Base-by-base conservation (phyloP, 2,888 invertebrate species). In the Brachypterus glaber region DNA sequence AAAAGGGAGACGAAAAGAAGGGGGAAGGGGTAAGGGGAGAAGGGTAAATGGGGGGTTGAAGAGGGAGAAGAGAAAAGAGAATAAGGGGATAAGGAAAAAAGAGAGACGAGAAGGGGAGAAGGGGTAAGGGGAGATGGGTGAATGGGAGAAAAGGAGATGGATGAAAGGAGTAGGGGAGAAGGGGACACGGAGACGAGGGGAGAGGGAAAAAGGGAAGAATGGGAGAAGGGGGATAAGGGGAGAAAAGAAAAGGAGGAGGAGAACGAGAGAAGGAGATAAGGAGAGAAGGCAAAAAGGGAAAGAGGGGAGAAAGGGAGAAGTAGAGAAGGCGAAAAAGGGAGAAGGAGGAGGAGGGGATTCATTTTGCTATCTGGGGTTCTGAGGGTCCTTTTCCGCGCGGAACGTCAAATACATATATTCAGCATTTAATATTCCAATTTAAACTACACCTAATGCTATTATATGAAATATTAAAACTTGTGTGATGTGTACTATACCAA, bases 141-240 rank as follows among this genome's bases (percentile, higher is more conserved):
- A 21, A 9, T 5, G 9, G 21, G 9, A 21, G 21, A 21, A 9
- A 21, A 21, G 21, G 9, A 9, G 21, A 21, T 5, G 9, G 21
- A 21, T 21, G 21, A 21, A 9, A 21, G 9, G 9, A 21, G 21
- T 7, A 21, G 21, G 9, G 21, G 9, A 21, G 9, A 21, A 11
- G 33, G 3, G 46, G 41, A 36, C 53, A 52, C n/a, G 33, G 13
- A 17, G 24, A 24, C 4, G 24, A 17, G 21, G 7, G 14, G 24
- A 12, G 9, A 11, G 13, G 15, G 14, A 33, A 18, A 12, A 24
- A 14, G 14, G 21, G 14, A 16, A 17, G 21, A 24, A 9, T 9
- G 17, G 13, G 11, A 11, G 21, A 14, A 16, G 24, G 21, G 24
- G 24, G 14, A 24, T 11, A 17, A 16, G 18, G 14, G 12, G 12